Conservation (phyloP, 2,797 vertebrate genomes). For the Enteromius paludinosus region DNA sequence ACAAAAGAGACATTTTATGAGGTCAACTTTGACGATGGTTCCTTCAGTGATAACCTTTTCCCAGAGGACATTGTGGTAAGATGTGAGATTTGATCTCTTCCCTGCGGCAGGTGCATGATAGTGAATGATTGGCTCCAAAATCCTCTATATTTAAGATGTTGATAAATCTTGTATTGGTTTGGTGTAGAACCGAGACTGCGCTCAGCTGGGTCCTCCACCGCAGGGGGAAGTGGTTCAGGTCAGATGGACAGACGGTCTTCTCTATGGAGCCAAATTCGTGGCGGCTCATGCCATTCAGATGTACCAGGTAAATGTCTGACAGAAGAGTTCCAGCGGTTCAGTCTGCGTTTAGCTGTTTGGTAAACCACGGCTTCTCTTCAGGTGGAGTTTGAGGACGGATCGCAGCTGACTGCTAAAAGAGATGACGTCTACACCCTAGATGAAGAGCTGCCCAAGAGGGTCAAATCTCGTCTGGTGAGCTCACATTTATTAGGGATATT, state of each 20-base stretch:
- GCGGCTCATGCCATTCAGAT: constrained; percentile 93
- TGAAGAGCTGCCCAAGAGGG: constrained; percentile 97
- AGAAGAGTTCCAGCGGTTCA: neutral
- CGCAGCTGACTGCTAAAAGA: constrained; percentile 93
- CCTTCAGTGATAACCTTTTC: constrained; percentile 96
- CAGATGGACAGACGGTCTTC: constrained; percentile 94
- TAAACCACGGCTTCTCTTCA: constrained; percentile 59
- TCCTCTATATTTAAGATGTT: neutral
- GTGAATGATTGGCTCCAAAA: neutral
- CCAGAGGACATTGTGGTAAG: constrained; percentile 93
- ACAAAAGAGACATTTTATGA: constrained; percentile 94
- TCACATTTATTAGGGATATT: neutral
- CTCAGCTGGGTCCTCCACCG: constrained; percentile 90
- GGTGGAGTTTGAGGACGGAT: constrained; percentile 98
- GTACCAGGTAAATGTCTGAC: constrained; percentile 88
- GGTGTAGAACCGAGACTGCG: constrained; percentile 88
- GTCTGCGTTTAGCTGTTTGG: neutral
- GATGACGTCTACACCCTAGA: constrained; percentile 97
- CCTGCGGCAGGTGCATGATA: neutral
- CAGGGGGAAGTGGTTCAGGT: constrained; percentile 95
- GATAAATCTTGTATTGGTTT: constrained; percentile 23
- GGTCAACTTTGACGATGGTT: constrained; percentile 96
- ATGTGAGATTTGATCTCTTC: neutral
- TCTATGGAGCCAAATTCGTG: constrained; percentile 97
- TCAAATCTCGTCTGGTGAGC: constrained; percentile 93